phyloP scores from a whole-genome alignment of 2,797 vertebrate species.

The Lateolabrax maculatus region DNA sequence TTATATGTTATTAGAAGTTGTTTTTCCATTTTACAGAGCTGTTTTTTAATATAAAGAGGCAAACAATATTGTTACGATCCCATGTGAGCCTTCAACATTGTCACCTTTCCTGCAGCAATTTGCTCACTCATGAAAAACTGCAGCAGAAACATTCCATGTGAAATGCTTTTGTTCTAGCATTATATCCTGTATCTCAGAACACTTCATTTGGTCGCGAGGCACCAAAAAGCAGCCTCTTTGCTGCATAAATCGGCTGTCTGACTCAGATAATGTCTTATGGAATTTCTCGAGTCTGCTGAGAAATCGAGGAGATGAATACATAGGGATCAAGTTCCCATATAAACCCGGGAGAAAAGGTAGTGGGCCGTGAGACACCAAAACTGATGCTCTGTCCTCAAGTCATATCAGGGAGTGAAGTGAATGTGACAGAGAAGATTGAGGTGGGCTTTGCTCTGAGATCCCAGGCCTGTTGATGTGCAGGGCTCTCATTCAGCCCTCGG shows the following conservation, averaged over 20 bases:
- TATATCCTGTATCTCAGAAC: conserved; percentile 21
- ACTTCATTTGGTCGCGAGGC: conserved; percentile 39
- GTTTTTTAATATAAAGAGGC: conserved; percentile 21
- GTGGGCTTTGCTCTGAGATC: conserved; percentile 35
- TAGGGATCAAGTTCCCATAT: conserved; percentile 43
- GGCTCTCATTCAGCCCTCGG: conserved; percentile 19
- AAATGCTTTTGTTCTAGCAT: conserved; percentile 26
- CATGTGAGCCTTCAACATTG: conserved; percentile 11
- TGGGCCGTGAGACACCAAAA: conserved; percentile 64
- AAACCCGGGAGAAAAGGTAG: conserved; percentile 57
- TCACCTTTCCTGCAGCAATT: conserved; percentile 14
- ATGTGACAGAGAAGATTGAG: conserved; percentile 68
- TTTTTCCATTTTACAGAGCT: conserved; percentile 15
- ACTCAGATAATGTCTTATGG: conserved; percentile 61
- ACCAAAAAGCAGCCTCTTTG: conserved; percentile 46
- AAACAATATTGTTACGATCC: conserved; percentile 14
- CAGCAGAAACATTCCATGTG: conserved; percentile 9
- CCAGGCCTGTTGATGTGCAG: conserved; percentile 27
- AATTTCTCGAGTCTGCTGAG: conserved; percentile 60
- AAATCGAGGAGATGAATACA: conserved; percentile 63
- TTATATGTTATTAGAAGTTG: conserved; percentile 21
- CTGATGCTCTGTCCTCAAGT: conserved; percentile 57
- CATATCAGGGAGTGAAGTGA: conserved; percentile 53
- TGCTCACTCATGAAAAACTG: conserved; percentile 30
- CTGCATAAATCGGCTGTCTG: conserved; percentile 58